A percentile compares a stretch with the other conserved stretches of the same genome.
These are phyloP conservation scores for Holothuria glaberrima DNA, from an alignment of 35 echinoderm and acorn worm species.

Conservation along the genomic window DNA sequence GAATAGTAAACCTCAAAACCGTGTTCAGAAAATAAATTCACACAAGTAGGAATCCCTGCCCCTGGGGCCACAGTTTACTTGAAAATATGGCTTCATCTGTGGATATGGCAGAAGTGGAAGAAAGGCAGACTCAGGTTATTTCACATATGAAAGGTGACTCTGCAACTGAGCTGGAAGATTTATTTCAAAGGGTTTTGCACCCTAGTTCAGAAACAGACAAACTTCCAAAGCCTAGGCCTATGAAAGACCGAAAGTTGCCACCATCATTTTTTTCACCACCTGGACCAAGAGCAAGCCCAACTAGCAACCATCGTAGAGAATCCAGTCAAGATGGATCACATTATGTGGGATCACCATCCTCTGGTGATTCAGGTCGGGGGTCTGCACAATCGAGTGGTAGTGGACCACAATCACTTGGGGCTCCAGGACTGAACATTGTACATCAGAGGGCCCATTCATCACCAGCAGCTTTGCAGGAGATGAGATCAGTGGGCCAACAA, in stretches of 20 bases:
- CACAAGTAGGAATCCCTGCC: no score
- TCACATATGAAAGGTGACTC: constrained; percentile 83
- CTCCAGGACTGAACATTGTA: constrained; percentile 67
- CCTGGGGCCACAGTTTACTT: no score
- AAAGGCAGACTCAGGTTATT: constrained; percentile 51
- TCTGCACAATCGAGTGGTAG: constrained; percentile 16
- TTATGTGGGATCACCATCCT: constrained; percentile 46
- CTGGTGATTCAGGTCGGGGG: constrained; percentile 37
- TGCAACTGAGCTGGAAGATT: constrained; percentile 73
- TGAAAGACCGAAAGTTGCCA: constrained; percentile 80
- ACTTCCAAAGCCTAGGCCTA: constrained; percentile 64
- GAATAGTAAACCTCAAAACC: no score
- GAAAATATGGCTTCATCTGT: constrained; percentile 3
- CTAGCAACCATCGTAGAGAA: constrained; percentile 65
- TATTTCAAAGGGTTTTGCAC: constrained; percentile 82
- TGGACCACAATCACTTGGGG: constrained; percentile 23
- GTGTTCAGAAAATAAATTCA: no score
- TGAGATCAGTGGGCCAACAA: constrained; percentile 65
- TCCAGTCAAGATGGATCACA: constrained; percentile 85
- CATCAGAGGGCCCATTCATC: constrained; percentile 80
- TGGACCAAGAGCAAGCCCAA: constrained; percentile 43
- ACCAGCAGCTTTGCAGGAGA: constrained; percentile 77
- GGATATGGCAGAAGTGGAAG: constrained; percentile 29
- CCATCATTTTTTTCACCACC: constrained; percentile 87
- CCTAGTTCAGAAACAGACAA: constrained; percentile 35